Conservation (phyloP, 2,888 invertebrate genomes). For the Euzetes globulus region DNA sequence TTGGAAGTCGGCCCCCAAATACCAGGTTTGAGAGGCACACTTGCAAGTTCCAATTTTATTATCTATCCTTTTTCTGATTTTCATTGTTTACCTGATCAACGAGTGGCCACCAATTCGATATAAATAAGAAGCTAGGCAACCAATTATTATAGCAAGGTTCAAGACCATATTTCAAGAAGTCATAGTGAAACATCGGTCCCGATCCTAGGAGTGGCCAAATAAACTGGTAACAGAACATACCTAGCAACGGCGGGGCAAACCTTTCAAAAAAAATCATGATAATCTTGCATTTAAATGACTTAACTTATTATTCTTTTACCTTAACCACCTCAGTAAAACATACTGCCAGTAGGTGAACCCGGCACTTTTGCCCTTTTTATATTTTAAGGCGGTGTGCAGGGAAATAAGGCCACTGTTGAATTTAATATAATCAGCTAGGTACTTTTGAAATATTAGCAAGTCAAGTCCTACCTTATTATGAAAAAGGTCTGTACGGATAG, state of each 20-base stretch:
- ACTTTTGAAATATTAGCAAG: too few relatives aligned
- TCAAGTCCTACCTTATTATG: conserved; percentile 25
- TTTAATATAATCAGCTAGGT: too few relatives aligned
- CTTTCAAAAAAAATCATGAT: background rate
- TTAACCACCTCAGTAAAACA: conserved; percentile 18
- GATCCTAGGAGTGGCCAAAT: conserved; percentile 29
- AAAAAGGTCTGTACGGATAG: conserved; percentile 29
- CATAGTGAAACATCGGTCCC: conserved; percentile 25
- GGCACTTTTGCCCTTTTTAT: background rate
- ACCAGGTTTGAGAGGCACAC: conserved; percentile 33
- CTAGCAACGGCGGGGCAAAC: conserved; percentile 27
- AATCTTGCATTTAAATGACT: background rate
- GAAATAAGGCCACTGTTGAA: conserved; percentile 27
- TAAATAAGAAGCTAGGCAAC: conserved; percentile 25
- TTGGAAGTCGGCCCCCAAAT: conserved; percentile 30
- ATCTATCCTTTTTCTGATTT: too few relatives aligned
- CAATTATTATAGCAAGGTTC: conserved; percentile 28
- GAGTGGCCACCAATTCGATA: conserved; percentile 29
- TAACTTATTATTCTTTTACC: background rate
- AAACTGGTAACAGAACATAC: conserved; percentile 33
- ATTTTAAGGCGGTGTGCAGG: conserved; percentile 28
- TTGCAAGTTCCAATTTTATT: background rate
- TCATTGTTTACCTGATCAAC: background rate
- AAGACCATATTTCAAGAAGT: conserved; percentile 20
- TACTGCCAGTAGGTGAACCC: conserved; percentile 22